A percentile compares a stretch with the other conserved stretches of the same genome.
These are phyloP conservation scores for Eriosoma lanigerum DNA, from an alignment of 1,140 invertebrate genomes.

Conservation along the genomic window DNA sequence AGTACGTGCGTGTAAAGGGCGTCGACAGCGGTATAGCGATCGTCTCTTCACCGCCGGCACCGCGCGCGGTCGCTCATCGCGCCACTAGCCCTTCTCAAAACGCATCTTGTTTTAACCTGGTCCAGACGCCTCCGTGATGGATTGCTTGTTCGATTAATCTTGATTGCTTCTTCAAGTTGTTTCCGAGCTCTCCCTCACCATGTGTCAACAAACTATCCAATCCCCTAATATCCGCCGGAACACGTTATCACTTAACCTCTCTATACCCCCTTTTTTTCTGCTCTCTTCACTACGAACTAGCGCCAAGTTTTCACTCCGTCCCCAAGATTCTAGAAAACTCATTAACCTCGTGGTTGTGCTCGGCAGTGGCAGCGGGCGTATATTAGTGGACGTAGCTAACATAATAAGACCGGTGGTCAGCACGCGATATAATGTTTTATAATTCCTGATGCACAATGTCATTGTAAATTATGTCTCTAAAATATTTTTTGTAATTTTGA, in stretches of 20 bases:
- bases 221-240: constrained; percentile 51
- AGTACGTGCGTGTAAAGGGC: constrained; percentile 32
- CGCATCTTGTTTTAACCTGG: constrained; percentile 51
- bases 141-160: constrained; percentile 52
- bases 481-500: no score
- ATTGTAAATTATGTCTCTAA: no score
- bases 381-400: no score
- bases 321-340: constrained; percentile 33
- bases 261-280: constrained; percentile 30
- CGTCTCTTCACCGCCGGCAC: not conserved
- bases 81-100: constrained; percentile 23
- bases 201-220: constrained; percentile 50
- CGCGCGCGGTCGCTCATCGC: not conserved
- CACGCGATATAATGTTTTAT: not conserved
- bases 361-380: not conserved
- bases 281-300: not conserved
- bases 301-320: constrained; percentile 17
- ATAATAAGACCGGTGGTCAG: not conserved
- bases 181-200: constrained; percentile 40
- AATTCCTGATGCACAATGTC: no score
- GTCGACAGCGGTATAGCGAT: not conserved
- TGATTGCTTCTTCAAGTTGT: constrained; percentile 52
- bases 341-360: constrained; percentile 35
- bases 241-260: constrained; percentile 52
- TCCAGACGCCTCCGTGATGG: constrained; percentile 51